Conservation (phyloP, 2,888 invertebrate genomes). For the Lysandra coridon region DNA sequence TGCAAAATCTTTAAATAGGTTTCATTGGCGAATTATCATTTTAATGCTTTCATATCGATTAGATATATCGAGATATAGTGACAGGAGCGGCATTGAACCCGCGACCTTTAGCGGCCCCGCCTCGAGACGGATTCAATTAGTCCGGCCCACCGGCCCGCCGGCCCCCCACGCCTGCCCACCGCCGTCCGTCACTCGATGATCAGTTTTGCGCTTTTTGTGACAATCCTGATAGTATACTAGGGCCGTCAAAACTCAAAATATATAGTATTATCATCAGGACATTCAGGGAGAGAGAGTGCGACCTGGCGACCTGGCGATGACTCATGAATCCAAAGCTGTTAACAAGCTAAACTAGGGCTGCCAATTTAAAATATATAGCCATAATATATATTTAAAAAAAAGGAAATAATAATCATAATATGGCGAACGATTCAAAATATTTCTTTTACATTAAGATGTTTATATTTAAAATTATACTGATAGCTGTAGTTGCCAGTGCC, state of each 20-base stretch:
- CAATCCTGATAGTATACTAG: background rate
- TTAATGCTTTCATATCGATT: conserved; percentile 7
- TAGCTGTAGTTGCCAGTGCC: background rate
- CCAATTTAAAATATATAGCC: background rate
- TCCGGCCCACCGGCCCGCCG: conserved; percentile 52
- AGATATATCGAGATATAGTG: conserved; percentile 21
- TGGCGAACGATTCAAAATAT: no score
- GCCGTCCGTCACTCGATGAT: background rate
- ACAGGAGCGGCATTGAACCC: conserved; percentile 48
- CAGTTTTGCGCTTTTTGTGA: background rate
- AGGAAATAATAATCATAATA: background rate
- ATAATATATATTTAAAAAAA: background rate
- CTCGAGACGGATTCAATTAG: conserved; percentile 63
- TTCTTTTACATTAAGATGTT: no score
- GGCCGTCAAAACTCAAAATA: background rate
- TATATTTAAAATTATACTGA: background rate
- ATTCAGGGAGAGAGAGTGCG: no score
- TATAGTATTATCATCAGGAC: background rate
- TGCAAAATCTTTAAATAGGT: background rate
- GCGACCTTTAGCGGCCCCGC: conserved; percentile 61
- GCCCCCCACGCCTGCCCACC: conserved; percentile 53
- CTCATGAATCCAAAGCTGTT: background rate
- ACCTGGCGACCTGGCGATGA: background rate
- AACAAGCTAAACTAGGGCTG: background rate
- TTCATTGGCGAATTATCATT: conserved; percentile 13